Percentiles rank a stretch among this genome's conserved stretches.
Conservation (phyloP, 2,113 vertebrate genomes). For the Petroica traversi region DNA sequence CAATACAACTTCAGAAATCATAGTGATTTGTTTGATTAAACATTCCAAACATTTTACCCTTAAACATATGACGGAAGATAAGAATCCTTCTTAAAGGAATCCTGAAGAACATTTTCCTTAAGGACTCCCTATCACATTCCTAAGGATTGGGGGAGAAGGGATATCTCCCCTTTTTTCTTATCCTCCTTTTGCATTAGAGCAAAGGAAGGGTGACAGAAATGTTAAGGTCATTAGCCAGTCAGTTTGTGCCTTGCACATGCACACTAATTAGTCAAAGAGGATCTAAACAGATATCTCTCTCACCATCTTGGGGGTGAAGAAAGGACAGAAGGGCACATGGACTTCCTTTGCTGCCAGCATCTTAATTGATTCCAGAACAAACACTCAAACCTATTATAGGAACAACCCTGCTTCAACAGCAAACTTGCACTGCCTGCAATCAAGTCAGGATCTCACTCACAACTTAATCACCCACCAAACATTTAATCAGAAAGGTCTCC, state of each 20-base stretch:
- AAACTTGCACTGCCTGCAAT: not conserved
- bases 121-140: not conserved
- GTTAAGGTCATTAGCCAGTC: constrained; percentile 16
- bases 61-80: not conserved
- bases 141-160: not conserved
- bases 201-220: not conserved
- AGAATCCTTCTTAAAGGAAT: not conserved
- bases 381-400: not conserved
- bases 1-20: not conserved
- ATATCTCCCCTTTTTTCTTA: not conserved
- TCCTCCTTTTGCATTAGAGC: not conserved
- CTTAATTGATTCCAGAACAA: constrained; percentile 24
- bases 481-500: not conserved
- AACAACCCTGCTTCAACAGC: not conserved
- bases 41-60: not conserved
- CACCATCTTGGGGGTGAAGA: not conserved
- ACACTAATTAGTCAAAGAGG: not conserved
- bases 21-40: not conserved
- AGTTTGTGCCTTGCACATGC: not conserved
- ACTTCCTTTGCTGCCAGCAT: not conserved
- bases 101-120: not conserved
- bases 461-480: not conserved
- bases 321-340: not conserved
- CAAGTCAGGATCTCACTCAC: not conserved
- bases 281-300: not conserved